A percentile compares a stretch with the other conserved stretches of the same genome.
phyloP scores from a whole-genome alignment of 1,140 invertebrate genomes.

The Aphelenchoides fujianensis region DNA sequence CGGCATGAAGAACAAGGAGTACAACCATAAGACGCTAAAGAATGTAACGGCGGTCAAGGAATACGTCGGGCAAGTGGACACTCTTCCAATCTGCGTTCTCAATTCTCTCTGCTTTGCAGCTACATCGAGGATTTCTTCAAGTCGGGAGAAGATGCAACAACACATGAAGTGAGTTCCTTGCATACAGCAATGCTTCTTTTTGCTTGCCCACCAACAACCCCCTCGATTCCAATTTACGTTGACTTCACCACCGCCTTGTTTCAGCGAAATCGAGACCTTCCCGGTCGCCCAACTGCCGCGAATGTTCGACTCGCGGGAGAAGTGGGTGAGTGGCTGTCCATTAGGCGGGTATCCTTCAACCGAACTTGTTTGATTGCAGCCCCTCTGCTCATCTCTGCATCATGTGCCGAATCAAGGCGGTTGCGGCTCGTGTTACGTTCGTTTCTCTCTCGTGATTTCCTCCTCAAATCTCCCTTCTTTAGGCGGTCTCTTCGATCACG shows the following conservation, averaged over 20 bases:
- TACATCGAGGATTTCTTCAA: slow-evolving; percentile 38
- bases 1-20: slow-evolving; percentile 38
- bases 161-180: slow-evolving; percentile 38
- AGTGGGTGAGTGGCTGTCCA: too few species aligned
- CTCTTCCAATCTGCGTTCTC: too few species aligned
- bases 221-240: too few species aligned
- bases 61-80: too few species aligned
- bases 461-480: slow-evolving; percentile 8
- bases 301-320: slow-evolving; percentile 45
- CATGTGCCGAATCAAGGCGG: slow-evolving; percentile 64
- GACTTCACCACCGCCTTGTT: too few species aligned
- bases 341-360: too few species aligned
- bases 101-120: too few species aligned
- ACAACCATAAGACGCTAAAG: slow-evolving; percentile 43
- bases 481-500: slow-evolving; percentile 56
- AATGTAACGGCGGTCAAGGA: slow-evolving; percentile 49
- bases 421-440: slow-evolving; percentile 67
- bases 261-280: slow-evolving; percentile 38
- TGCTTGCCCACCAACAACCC: too few species aligned
- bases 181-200: not conserved
- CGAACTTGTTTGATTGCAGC: too few species aligned
- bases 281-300: slow-evolving; percentile 36
- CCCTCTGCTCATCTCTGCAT: slow-evolving; percentile 39
- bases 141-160: slow-evolving; percentile 38
- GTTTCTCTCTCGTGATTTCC: slow-evolving; percentile 8